Base-by-base conservation (phyloP, 2,797 vertebrate genomes). In the Muscicapa striata region DNA sequence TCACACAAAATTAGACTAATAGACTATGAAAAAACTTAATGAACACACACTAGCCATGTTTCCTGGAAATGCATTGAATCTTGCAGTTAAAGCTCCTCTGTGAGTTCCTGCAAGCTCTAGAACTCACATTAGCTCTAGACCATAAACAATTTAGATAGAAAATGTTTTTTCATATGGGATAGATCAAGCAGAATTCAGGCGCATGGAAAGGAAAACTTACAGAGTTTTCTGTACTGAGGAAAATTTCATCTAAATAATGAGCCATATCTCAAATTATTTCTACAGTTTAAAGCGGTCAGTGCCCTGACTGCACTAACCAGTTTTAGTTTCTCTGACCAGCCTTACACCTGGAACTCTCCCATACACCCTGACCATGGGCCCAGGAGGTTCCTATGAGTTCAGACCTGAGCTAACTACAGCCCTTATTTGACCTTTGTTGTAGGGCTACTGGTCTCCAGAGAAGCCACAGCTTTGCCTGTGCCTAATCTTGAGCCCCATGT, bases 241-340 rank as follows among this genome's bases (percentile, higher is more conserved):
- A 93, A 88, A 64, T 9, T 27, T 70, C 0, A 38, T 38, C 20
- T 24, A 41, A 78, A 55, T 30, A 77, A 49, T 38, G 10, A 40
- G 11, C 21, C 19, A 22, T 40, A 70, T 70, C 74, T 86, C 52
- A 34, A 76, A 51, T 22, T 62, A 63, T 66, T 72, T 38, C 41
- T 52, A 26, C 22, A 29, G 8, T 36, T 72, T 29, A 72, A 79
- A 84, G 6, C 52, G 67, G 15, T 38, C 52, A 43, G 26, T 45
- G 30, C 6, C n/a, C 40, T 24, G 32, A 64, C n/a, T 63, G 21
- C n/a, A 67, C 10, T 59, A 55, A 51, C 6, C 1, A 0, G 23
- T 6, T 11, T 54, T 27, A 38, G 9, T 24, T 38, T 10, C 21
- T 36, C 36, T 59, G 22, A 23, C 4, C 14, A 70, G 48, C 16